Percentiles rank a stretch among this genome's conserved stretches.
Evolutionary conservation across 1,140 invertebrate genomes (phyloP).

Genomic region (Diuraphis noxia): DNA sequence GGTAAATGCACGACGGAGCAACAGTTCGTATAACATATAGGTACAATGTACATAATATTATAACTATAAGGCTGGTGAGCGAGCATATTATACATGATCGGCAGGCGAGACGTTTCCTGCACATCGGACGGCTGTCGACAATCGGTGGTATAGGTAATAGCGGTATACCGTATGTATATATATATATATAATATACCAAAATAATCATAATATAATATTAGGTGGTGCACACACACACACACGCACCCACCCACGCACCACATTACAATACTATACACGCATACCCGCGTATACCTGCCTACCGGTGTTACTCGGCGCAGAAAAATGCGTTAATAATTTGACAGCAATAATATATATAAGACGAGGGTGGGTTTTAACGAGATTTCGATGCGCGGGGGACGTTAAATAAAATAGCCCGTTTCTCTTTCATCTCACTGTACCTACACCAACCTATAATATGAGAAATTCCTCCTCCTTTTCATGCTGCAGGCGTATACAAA

Average conservation of each 20-base stretch:
- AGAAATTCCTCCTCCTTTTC: not conserved
- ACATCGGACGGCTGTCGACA: not conserved
- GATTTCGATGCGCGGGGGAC: not conserved
- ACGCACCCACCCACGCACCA: no score
- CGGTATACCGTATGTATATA: not conserved
- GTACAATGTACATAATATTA: not conserved
- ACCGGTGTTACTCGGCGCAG: constrained; percentile 2
- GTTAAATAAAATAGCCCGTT: not conserved
- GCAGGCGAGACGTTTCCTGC: not conserved
- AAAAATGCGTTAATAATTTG: constrained; percentile 32
- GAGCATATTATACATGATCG: no score
- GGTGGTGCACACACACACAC: not conserved
- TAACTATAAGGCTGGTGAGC: not conserved
- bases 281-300: not conserved
- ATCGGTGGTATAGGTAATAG: not conserved
- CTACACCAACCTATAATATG: not conserved
- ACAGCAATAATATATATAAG: not conserved
- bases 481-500: not conserved
- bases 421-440: not conserved
- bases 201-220: not conserved
- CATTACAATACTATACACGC: no score
- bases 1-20: not conserved
- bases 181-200: not conserved
- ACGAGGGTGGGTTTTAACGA: constrained; percentile 29
- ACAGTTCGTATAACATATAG: not conserved